Percentiles rank a stretch among this genome's conserved stretches.
phyloP scores from a whole-genome alignment of 2,113 vertebrate species.

The Cinclus mexicanus region DNA sequence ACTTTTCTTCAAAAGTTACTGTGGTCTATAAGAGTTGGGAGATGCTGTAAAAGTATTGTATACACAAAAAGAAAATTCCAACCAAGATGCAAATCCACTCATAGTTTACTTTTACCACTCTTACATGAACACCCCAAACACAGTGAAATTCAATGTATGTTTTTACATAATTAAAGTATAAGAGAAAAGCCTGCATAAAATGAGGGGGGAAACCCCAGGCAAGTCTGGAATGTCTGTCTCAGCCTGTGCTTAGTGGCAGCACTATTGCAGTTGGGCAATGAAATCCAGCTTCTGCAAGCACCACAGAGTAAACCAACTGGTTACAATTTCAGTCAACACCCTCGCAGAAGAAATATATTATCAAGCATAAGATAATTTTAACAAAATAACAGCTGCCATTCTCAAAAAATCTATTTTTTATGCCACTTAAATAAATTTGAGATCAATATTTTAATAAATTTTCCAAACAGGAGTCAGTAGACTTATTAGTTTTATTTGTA shows the following conservation, averaged over 20 bases:
- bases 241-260: background rate
- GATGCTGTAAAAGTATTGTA: background rate
- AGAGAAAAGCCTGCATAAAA: background rate
- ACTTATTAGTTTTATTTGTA: background rate
- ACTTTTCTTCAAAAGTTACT: background rate
- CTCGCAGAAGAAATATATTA: background rate
- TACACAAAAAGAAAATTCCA: background rate
- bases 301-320: background rate
- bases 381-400: background rate
- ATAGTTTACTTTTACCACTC: background rate
- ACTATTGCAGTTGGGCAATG: background rate
- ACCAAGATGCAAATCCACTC: background rate
- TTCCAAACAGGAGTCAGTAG: background rate
- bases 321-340: background rate
- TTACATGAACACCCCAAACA: background rate
- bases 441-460: background rate
- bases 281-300: background rate
- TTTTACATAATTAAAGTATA: background rate
- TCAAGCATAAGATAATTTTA: background rate
- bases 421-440: background rate
- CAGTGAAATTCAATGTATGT: background rate
- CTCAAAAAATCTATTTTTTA: background rate
- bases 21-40: background rate
- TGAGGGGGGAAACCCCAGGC: rapidly evolving
- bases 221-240: background rate